Evolutionary conservation across 2,113 vertebrate genomes (phyloP).

Genomic region (Perca flavescens): DNA sequence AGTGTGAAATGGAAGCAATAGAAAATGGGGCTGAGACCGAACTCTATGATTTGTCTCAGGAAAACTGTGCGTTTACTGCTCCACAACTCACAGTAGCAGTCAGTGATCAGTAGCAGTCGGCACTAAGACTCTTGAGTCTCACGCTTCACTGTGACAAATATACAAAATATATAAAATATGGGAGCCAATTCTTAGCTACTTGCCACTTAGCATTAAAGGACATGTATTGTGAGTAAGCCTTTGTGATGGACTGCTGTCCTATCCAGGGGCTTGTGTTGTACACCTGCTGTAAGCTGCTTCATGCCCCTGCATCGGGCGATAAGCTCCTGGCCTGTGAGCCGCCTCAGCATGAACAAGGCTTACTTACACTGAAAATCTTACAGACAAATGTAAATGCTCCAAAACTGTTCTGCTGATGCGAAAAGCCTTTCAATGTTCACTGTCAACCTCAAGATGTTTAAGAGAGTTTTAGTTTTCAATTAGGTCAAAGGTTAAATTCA

Average conservation of each 20-base stretch:
- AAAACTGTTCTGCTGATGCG: conserved; percentile 21
- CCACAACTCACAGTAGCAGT: conserved; percentile 14
- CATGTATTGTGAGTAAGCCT: conserved; percentile 49
- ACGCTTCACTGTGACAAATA: conserved; percentile 7
- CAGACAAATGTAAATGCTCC: conserved; percentile 48
- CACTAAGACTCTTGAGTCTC: conserved; percentile 1
- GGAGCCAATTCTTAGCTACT: not conserved
- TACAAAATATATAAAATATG: not conserved
- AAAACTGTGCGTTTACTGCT: conserved; percentile 54
- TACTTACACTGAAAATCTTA: conserved; percentile 36
- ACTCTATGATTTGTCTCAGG: conserved; percentile 50
- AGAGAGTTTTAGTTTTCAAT: not conserved
- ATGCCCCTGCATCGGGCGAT: conserved; percentile 56
- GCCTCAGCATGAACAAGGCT: conserved; percentile 56
- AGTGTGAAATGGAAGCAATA: conserved; percentile 69
- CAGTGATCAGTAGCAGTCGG: conserved; percentile 18
- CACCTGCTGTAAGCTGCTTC: conserved; percentile 67
- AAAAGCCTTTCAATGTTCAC: not conserved
- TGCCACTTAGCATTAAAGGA: conserved; percentile 33
- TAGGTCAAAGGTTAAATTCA: not conserved
- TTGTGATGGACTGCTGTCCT: conserved; percentile 57
- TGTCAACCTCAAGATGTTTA: not conserved
- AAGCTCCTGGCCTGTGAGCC: conserved; percentile 54
- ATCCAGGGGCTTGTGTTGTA: conserved; percentile 48
- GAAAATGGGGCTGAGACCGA: conserved; percentile 42